Evolutionary conservation across 2,113 vertebrate species (phyloP).

Genomic region (Galbula dea): DNA sequence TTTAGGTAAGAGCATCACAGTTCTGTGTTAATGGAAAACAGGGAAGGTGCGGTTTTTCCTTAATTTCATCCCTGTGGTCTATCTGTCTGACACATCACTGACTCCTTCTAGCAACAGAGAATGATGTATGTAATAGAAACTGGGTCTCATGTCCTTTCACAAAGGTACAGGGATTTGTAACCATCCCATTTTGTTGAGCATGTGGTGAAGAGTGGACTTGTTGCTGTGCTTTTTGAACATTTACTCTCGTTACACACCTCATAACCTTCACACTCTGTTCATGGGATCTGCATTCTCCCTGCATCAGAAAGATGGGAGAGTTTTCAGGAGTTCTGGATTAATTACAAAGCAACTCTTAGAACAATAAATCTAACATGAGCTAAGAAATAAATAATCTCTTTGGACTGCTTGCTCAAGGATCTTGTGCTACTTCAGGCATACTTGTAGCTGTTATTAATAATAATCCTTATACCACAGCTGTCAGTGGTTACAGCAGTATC

Average conservation of each 20-base stretch:
- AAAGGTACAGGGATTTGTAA: neutral
- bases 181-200: neutral
- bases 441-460: neutral
- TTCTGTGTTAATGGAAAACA: neutral
- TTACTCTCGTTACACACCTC: neutral
- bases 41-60: neutral
- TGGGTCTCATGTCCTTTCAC: neutral
- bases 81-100: neutral
- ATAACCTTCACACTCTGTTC: neutral
- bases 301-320: neutral
- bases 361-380: neutral
- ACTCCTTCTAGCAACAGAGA: neutral
- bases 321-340: neutral
- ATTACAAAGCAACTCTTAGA: neutral
- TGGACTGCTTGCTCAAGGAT: neutral
- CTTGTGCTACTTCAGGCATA: neutral
- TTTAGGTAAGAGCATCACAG: neutral
- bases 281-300: neutral
- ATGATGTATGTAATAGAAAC: neutral
- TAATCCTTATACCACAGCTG: neutral
- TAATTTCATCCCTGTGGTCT: neutral
- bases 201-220: neutral
- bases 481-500: neutral
- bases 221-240: neutral
- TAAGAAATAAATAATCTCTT: neutral